Evolutionary conservation across 1,140 invertebrate species (phyloP).

Genomic region (Bilobella aurantiaca): DNA sequence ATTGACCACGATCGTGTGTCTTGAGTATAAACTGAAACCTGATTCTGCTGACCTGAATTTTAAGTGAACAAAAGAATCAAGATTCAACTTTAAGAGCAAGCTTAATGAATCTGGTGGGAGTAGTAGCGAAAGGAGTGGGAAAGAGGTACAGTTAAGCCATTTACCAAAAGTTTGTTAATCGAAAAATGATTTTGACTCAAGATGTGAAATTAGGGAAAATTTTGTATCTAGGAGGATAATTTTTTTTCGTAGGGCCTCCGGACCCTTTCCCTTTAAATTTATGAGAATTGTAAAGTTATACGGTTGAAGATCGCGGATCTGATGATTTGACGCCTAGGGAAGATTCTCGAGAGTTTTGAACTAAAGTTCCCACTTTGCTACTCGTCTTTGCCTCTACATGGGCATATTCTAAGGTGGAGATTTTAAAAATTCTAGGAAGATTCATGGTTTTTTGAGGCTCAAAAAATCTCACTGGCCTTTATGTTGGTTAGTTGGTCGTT

Average conservation of each 20-base stretch:
- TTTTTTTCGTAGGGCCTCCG: not conserved
- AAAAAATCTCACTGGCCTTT: not conserved
- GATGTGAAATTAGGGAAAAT: not conserved
- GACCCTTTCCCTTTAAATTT: not conserved
- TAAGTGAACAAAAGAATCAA: not conserved
- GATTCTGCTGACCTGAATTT: constrained; percentile 3
- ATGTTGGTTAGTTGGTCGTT: not conserved
- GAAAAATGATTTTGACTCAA: too few species aligned
- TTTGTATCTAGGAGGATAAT: not conserved
- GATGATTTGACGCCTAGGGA: not conserved
- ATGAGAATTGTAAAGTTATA: not conserved
- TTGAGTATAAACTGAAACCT: not conserved
- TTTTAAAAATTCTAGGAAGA: not conserved
- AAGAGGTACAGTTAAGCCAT: too few species aligned
- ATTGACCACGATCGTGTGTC: not conserved
- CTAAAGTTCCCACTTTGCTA: not conserved
- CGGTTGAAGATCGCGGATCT: not conserved
- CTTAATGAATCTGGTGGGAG: not conserved
- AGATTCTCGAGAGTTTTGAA: not conserved
- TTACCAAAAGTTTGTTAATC: too few species aligned
- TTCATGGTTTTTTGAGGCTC: not conserved
- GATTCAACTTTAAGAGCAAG: not conserved
- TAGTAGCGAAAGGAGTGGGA: too few species aligned
- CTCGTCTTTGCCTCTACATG: constrained; percentile 1
- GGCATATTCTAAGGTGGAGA: not conserved